phyloP scores from a whole-genome alignment of 2,888 invertebrate genomes.

The Tinea trinotella region DNA sequence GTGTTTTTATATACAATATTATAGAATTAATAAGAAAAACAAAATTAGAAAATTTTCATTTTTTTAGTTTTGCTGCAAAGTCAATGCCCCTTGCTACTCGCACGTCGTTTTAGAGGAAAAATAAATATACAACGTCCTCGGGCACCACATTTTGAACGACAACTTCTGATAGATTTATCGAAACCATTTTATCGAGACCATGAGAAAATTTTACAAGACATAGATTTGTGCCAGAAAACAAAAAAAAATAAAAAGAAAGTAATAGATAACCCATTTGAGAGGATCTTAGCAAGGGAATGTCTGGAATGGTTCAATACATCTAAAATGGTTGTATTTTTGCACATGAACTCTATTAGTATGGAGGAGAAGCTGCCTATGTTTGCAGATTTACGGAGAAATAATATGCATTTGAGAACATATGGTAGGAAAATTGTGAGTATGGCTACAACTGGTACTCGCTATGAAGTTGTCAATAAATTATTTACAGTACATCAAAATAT shows the following conservation, averaged over 20 bases:
- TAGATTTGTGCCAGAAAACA: conserved; percentile 60
- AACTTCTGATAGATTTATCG: conserved; percentile 75
- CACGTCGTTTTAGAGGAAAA: conserved; percentile 80
- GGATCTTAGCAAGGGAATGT: conserved; percentile 80
- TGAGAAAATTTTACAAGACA: conserved; percentile 52
- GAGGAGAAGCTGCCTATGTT: conserved; percentile 77
- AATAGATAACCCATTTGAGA: conserved; percentile 78
- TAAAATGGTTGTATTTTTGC: conserved; percentile 79
- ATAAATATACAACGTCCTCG: conserved; percentile 84
- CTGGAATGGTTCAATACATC: conserved; percentile 79
- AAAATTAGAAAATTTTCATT: too few species aligned
- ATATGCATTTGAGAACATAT: conserved; percentile 79
- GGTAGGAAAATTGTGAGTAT: conserved; percentile 75
- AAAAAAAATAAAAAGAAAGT: conserved; percentile 35
- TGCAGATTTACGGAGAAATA: conserved; percentile 74
- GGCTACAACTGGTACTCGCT: conserved; percentile 78
- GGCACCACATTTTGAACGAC: conserved; percentile 79
- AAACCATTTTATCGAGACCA: conserved; percentile 73
- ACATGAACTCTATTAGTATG: conserved; percentile 78
- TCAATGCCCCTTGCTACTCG: conserved; percentile 58
- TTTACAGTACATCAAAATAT: conserved; percentile 76
- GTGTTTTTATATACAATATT: too few species aligned
- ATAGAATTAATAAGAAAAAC: too few species aligned
- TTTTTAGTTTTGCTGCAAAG: conserved; percentile 56
- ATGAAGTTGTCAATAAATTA: conserved; percentile 76